A percentile compares a stretch with the other conserved stretches of the same genome.
These are phyloP conservation scores for Zele albiditarsus DNA, from an alignment of 2,888 invertebrate genomes.

Conservation along the genomic window DNA sequence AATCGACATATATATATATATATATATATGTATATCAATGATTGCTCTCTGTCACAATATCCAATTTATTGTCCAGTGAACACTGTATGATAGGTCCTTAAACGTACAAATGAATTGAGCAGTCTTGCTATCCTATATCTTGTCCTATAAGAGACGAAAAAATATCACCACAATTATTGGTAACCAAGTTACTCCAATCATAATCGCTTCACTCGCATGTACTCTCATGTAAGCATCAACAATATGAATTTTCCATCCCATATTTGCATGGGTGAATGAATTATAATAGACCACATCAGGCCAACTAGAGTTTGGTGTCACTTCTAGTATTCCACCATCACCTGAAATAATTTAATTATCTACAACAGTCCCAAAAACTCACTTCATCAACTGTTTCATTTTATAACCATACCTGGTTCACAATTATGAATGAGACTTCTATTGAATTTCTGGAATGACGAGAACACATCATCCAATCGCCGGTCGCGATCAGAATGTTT, in stretches of 20 bases:
- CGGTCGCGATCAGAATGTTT: conserved; percentile 81
- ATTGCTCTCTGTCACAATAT: background rate
- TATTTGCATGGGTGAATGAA: conserved; percentile 93
- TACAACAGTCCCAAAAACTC: background rate
- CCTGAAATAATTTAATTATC: conserved; percentile 66
- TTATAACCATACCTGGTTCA: conserved; percentile 73
- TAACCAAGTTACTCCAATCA: conserved; percentile 46
- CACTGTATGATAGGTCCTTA: background rate
- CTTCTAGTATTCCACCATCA: conserved; percentile 82
- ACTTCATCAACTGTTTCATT: background rate
- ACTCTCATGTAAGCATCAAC: conserved; percentile 81
- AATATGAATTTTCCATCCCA: conserved; percentile 95
- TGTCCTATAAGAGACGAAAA: conserved; percentile 51
- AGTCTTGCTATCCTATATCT: conserved; percentile 44
- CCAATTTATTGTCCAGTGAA: background rate
- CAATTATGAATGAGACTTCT: conserved; percentile 83
- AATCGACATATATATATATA: no score
- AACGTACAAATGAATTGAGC: conserved; percentile 45
- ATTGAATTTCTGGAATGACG: conserved; percentile 88
- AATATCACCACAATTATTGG: conserved; percentile 50
- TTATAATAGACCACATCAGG: conserved; percentile 95
- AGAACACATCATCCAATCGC: conserved; percentile 85
- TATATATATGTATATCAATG: no score
- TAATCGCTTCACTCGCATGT: conserved; percentile 56
- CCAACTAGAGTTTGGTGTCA: conserved; percentile 92